Percentiles rank a stretch among this genome's conserved stretches.
phyloP scores from a whole-genome alignment of 2,113 vertebrate species.

The Campylomormyrus numenius region DNA sequence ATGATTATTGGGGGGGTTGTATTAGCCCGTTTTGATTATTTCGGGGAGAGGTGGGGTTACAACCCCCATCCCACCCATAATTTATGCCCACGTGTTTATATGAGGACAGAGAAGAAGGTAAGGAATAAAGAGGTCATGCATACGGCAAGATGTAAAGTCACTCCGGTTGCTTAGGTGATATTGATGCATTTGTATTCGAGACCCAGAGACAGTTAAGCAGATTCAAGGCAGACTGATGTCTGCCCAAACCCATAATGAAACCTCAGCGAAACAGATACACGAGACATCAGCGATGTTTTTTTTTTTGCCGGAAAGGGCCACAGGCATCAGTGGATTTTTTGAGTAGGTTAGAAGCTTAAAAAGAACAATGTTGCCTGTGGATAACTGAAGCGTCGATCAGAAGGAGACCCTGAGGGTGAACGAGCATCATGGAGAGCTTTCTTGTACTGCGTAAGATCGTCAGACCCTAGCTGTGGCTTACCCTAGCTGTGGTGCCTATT shows the following conservation, averaged over 20 bases:
- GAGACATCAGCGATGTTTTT: neutral
- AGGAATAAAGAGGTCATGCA: neutral
- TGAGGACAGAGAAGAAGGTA: neutral
- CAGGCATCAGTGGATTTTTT: neutral
- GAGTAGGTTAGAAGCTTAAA: neutral
- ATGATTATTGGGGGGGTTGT: too few species aligned
- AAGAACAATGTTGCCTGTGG: neutral
- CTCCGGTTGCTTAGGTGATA: neutral
- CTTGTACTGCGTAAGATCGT: neutral
- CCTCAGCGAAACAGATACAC: neutral
- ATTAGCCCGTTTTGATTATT: too few species aligned
- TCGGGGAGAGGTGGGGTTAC: too few species aligned
- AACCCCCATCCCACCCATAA: neutral
- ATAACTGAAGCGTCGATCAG: neutral
- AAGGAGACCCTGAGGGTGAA: neutral
- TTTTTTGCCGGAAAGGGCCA: neutral
- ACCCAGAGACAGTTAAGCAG: neutral
- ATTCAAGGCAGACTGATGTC: neutral
- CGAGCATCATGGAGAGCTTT: neutral
- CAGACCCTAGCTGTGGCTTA: neutral
- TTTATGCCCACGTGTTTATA: neutral
- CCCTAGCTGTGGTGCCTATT: neutral
- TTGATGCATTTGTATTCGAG: neutral
- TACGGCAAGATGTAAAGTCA: neutral
- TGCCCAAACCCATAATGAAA: neutral